Evolutionary conservation across 2,113 vertebrate species (phyloP).

Genomic region (Callospermophilus lateralis): DNA sequence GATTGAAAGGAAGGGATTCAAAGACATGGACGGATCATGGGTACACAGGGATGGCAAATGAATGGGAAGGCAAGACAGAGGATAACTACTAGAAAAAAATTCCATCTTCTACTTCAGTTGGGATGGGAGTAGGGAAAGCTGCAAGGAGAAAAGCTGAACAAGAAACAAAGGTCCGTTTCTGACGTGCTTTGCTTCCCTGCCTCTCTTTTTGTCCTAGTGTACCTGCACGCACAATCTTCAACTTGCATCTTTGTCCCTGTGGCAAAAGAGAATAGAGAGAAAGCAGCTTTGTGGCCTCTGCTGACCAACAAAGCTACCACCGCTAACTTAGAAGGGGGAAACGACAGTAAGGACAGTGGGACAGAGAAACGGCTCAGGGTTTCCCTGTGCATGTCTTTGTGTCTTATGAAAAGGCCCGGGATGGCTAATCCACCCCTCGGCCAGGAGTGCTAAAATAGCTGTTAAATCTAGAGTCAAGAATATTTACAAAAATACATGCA

Average conservation of each 20-base stretch:
- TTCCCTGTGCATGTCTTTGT: conserved; percentile 83
- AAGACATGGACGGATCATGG: background rate
- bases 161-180: background rate
- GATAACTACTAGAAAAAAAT: background rate
- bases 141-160: background rate
- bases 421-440: conserved; percentile 75
- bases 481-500: conserved; percentile 89
- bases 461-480: conserved; percentile 87
- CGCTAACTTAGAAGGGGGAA: conserved; percentile 70
- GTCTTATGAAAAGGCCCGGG: conserved; percentile 75
- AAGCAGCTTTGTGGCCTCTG: background rate
- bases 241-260: background rate
- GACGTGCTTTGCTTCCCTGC: background rate
- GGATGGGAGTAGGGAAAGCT: background rate
- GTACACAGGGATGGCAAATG: background rate
- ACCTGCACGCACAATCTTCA: background rate
- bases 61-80: background rate
- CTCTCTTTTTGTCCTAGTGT: background rate
- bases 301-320: conserved; percentile 56
- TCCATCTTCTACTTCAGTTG: background rate
- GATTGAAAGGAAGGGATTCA: background rate
- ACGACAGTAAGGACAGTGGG: conserved; percentile 54
- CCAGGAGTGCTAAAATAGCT: conserved; percentile 84
- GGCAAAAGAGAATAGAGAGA: conserved; percentile 7
- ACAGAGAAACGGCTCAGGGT: conserved; percentile 81